A percentile compares a stretch with the other conserved stretches of the same genome.
These are phyloP conservation scores for Protodeltote pygarga DNA, from an alignment of 2,888 invertebrate genomes.

Conservation along the genomic window DNA sequence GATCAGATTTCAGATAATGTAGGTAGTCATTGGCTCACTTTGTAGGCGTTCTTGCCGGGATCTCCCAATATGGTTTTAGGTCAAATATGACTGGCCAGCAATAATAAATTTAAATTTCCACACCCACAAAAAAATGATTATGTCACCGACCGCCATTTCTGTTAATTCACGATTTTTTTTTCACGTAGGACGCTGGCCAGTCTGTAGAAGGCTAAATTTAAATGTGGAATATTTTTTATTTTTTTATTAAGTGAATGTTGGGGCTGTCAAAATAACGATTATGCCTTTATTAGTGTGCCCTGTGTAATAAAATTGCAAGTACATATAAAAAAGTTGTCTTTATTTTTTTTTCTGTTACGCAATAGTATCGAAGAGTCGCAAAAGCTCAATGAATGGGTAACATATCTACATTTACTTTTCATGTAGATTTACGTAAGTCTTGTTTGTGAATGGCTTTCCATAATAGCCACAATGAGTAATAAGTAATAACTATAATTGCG, in stretches of 20 bases:
- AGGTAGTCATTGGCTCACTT: constrained; percentile 21
- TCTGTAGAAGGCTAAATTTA: constrained; percentile 21
- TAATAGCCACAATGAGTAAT: no score
- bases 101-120: constrained; percentile 46
- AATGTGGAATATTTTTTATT: constrained; percentile 15
- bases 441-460: no score
- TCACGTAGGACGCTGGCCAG: constrained; percentile 32
- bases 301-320: not conserved
- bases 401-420: no score
- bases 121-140: constrained; percentile 49
- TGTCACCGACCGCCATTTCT: constrained; percentile 44
- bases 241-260: constrained; percentile 11
- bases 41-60: constrained; percentile 42
- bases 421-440: no score
- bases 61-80: constrained; percentile 43
- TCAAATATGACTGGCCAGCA: constrained; percentile 41
- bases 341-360: not conserved
- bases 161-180: constrained; percentile 32
- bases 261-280: constrained; percentile 9
- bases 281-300: constrained; percentile 9
- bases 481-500: no score
- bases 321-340: no score
- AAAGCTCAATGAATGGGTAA: no score
- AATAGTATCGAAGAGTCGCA: no score
- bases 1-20: constrained; percentile 13